Evolutionary conservation across 2,113 vertebrate species (phyloP), one percentile per base, ranked within the genome.

Genomic region (Neofelis nebulosa): DNA sequence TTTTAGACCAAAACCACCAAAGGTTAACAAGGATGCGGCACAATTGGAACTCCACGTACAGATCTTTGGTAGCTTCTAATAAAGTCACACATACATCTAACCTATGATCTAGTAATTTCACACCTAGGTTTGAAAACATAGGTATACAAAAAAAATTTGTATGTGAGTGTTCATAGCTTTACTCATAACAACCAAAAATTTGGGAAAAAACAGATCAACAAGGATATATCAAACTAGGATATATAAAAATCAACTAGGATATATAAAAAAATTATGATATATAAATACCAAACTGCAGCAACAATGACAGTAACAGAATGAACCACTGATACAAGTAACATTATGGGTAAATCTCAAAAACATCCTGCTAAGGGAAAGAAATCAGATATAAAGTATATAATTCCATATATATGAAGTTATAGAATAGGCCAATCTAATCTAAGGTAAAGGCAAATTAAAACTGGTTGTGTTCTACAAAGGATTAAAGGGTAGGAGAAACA

Each of bases 141-240:
- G 25, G 12, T 27, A 55, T 71, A 78, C 65, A 81, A 92, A 95
- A 92, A 95, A 92, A 92, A 91, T 73, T 12, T 71, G 38, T 52
- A 68, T 52, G 71, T 78, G 27, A 94, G 78, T 50, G 2, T n/a
- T 94, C 31, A 89, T 0, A 63, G n/a, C 8, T 88, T 88, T 66
- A 79, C 41, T 87, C 52, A 41, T 6, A 88, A 57, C 6, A 96
- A 80, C 29, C 57, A 73, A 87, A 80, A 57, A 76, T 7, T 29
- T n/a, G 61, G 36, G 36, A 31, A 93, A 97, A 89, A 73, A 61
- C 6, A 23, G 21, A 23, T 61, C 57, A 61, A 61, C 57, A 21
- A 61, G 57, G 21, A 61, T 61, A 61, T 61, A 61, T 61, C 3
- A 50, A 50, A 50, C 50, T 50, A 50, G 50, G 50, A 50, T 50